These are phyloP conservation scores for Sycophila texana DNA, from an alignment of 2,888 invertebrate genomes.

Conservation along the genomic window DNA sequence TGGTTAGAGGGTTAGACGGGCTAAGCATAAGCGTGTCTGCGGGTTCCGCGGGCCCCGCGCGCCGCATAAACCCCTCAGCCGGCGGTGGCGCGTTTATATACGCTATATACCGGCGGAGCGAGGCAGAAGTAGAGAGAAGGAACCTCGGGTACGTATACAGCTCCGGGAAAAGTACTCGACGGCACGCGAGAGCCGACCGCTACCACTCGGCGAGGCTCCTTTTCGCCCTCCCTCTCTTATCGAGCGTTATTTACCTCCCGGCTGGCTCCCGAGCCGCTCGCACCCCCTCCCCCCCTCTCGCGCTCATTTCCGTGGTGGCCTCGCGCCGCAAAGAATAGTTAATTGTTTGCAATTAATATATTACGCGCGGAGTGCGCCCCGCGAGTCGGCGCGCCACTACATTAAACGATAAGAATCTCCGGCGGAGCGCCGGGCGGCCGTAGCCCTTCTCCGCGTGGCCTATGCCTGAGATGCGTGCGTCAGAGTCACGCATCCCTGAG, in stretches of 20 bases:
- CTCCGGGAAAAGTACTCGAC: conserved; percentile 65
- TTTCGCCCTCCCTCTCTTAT: conserved; percentile 50
- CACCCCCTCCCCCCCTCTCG: conserved; percentile 43
- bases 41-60: not conserved
- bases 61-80: conserved; percentile 3
- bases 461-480: not conserved
- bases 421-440: not conserved
- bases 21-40: not conserved
- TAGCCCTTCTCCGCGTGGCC: not conserved
- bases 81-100: not conserved
- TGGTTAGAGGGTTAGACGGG: not conserved
- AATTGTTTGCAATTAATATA: conserved; percentile 73
- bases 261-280: not conserved
- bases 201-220: conserved; percentile 60
- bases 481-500: not conserved
- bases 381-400: conserved; percentile 58
- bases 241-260: conserved; percentile 9
- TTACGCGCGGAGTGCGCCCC: conserved; percentile 66
- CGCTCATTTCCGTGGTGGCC: not conserved
- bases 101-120: not conserved
- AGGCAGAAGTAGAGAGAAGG: not conserved
- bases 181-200: conserved; percentile 71
- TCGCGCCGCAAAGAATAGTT: conserved; percentile 62
- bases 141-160: not conserved
- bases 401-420: conserved; percentile 68